Conservation (phyloP, 2,888 invertebrate species). For the Blastobasis lacticolella region DNA sequence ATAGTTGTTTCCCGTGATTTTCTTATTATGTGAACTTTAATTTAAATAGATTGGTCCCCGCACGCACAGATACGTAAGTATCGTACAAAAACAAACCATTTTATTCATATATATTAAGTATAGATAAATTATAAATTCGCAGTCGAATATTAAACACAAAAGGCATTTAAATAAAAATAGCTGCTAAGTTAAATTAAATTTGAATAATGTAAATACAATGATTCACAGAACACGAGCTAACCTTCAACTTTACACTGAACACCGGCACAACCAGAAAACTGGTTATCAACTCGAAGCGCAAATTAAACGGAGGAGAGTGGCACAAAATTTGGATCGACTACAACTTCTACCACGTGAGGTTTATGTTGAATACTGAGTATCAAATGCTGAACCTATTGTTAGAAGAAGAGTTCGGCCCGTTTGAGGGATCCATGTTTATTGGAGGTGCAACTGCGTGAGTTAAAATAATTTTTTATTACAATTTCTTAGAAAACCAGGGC, state of each 20-base stretch:
- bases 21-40: neutral
- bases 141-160: no score
- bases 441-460: conserved; percentile 94
- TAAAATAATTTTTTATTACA: neutral
- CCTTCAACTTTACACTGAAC: conserved; percentile 91
- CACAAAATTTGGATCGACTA: conserved; percentile 97
- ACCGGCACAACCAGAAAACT: conserved; percentile 87
- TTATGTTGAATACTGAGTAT: conserved; percentile 93
- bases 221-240: conserved; percentile 83
- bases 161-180: conserved; percentile 16
- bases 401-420: conserved; percentile 93
- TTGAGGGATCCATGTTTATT: conserved; percentile 95
- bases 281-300: conserved; percentile 86
- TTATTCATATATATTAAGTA: no score
- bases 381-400: conserved; percentile 89
- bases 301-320: conserved; percentile 95
- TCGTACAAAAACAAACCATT: neutral
- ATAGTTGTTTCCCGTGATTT: neutral
- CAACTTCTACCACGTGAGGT: conserved; percentile 93
- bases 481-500: no score
- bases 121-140: no score
- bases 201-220: no score
- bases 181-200: no score
- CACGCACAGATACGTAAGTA: neutral
- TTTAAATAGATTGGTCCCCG: no score